A percentile compares a stretch with the other conserved stretches of the same genome.
Evolutionary conservation across 2,888 invertebrate genomes (phyloP).

Genomic region (Cactoblastis cactorum): DNA sequence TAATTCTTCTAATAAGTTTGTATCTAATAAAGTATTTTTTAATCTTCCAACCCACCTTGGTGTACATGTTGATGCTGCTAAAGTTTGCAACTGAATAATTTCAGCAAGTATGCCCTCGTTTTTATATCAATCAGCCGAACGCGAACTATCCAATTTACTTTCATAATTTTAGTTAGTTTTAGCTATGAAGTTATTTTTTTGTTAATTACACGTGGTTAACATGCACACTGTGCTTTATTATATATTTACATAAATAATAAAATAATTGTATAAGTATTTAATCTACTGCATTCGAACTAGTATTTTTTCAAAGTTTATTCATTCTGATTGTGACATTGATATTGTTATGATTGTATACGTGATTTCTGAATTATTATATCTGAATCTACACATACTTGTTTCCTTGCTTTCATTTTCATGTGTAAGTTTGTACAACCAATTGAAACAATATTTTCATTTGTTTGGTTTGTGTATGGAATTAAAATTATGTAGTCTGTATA

Average conservation of each 20-base stretch:
- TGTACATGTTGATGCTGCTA: slow-evolving; percentile 72
- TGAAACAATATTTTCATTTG: too few species aligned
- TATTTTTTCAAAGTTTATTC: too few species aligned
- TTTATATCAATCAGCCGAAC: slow-evolving; percentile 60
- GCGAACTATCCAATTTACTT: slow-evolving; percentile 59
- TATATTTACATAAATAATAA: neutral
- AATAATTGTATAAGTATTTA: neutral
- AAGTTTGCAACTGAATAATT: slow-evolving; percentile 76
- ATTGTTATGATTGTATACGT: too few species aligned
- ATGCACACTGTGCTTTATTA: neutral
- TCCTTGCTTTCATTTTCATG: too few species aligned
- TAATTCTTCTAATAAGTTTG: too few species aligned
- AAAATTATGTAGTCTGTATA: too few species aligned
- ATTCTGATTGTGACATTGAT: too few species aligned
- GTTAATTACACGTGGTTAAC: neutral
- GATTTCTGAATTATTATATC: too few species aligned
- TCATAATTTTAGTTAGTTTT: slow-evolving; percentile 47
- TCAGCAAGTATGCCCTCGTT: slow-evolving; percentile 57
- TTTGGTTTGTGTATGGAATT: too few species aligned
- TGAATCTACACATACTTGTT: too few species aligned
- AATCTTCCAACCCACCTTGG: slow-evolving; percentile 55
- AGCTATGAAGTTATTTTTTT: slow-evolving; percentile 9
- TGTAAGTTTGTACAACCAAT: too few species aligned
- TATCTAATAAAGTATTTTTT: neutral
- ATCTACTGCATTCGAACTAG: neutral